phyloP scores from a whole-genome alignment of 2,797 vertebrate species.

The Menidia menidia region DNA sequence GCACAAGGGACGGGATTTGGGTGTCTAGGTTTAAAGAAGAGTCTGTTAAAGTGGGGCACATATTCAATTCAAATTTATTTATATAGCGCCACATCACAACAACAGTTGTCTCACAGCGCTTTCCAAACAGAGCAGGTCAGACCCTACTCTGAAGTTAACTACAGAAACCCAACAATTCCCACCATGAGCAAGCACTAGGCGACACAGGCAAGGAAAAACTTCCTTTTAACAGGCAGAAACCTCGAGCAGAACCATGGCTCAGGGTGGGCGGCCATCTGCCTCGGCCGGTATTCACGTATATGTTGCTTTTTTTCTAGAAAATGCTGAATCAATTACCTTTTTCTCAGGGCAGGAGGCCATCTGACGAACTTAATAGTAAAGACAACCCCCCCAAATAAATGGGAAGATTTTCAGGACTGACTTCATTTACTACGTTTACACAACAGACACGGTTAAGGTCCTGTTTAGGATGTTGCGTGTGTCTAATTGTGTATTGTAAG shows the following conservation, averaged over 20 bases:
- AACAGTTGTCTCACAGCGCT: too few relatives aligned
- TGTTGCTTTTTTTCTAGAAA: neutral
- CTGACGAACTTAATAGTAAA: neutral
- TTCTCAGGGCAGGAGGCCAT: conserved; percentile 20
- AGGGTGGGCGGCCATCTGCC: too few relatives aligned
- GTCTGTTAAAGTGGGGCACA: neutral
- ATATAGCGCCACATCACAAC: too few relatives aligned
- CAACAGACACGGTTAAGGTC: conserved; percentile 20
- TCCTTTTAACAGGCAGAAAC: too few relatives aligned
- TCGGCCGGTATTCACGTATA: too few relatives aligned
- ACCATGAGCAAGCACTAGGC: too few relatives aligned
- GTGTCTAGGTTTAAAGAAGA: neutral
- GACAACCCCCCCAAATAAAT: neutral
- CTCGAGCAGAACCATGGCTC: too few relatives aligned
- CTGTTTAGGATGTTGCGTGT: conserved; percentile 15
- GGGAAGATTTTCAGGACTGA: conserved; percentile 9
- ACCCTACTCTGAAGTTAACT: too few relatives aligned
- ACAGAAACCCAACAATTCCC: too few relatives aligned
- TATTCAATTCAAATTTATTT: too few relatives aligned
- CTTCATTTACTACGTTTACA: conserved; percentile 11
- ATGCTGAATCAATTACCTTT: conserved; percentile 9
- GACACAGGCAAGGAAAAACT: too few relatives aligned
- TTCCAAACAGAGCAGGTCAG: too few relatives aligned
- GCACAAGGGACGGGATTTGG: neutral
- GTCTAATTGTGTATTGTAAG: neutral